These are phyloP conservation scores for Dioctria linearis DNA, from an alignment of 2,888 invertebrate species.

Conservation along the genomic window DNA sequence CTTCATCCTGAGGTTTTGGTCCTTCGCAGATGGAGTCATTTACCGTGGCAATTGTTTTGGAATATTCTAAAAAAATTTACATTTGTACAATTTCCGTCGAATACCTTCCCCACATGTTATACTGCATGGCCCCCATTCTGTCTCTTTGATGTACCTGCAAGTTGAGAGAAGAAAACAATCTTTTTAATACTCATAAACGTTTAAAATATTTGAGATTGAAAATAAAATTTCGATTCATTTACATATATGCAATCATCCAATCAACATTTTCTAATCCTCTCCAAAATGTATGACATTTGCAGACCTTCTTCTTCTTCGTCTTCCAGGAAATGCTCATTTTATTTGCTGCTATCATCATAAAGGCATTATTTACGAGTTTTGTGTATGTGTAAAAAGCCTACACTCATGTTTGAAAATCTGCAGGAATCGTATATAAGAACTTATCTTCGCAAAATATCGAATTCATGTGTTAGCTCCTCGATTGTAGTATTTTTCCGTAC, in stretches of 20 bases:
- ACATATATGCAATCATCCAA: too few species aligned
- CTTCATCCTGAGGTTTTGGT: slow-evolving; percentile 85
- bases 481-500: slow-evolving; percentile 1
- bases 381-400: slow-evolving; percentile 16
- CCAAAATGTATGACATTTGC: too few species aligned
- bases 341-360: slow-evolving; percentile 30
- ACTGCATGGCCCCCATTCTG: slow-evolving; percentile 92
- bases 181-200: too few species aligned
- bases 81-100: slow-evolving; percentile 88
- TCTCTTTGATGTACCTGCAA: slow-evolving; percentile 88
- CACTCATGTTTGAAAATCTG: slow-evolving; percentile 13
- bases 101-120: slow-evolving; percentile 92
- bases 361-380: too few species aligned
- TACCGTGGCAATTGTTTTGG: slow-evolving; percentile 87
- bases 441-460: slow-evolving; percentile 17
- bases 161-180: not conserved
- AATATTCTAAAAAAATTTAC: slow-evolving; percentile 94
- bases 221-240: too few species aligned
- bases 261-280: too few species aligned
- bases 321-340: slow-evolving; percentile 32
- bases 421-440: slow-evolving; percentile 32
- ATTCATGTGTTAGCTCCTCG: not conserved
- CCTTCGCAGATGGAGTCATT: slow-evolving; percentile 92
- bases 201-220: too few species aligned
- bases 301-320: too few species aligned